Evolutionary conservation across 2,113 vertebrate species (phyloP), one percentile per base, ranked within the genome.

Genomic region (Circaetus gallicus): DNA sequence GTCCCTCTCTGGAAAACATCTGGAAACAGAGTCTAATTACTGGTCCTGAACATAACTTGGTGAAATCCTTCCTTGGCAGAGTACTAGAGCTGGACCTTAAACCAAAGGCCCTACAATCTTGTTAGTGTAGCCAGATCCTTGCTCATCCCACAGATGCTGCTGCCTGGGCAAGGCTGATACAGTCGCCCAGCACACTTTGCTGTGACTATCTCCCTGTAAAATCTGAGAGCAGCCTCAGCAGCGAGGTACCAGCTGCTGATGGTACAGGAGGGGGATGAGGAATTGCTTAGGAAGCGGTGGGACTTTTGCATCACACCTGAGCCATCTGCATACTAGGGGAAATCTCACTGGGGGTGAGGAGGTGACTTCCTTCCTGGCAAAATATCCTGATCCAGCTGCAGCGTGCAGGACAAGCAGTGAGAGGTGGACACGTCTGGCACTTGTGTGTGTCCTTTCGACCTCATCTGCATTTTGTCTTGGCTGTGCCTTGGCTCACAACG

Each of bases 301-400:
- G 67, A 45, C 45, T 81, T 83, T 29, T 2, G 2, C 17, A 78
- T 31, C 34, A 24, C 52, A 61, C 26, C 83, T 71, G 53, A 86
- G n/a, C 79, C 72, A 80, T 53, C 84, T 79, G 78, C 26, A 40
- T 4, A 59, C 3, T 1, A 8, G 40, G 21, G 77, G 73, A 95
- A 95, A 79, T 93, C 93, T 81, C 81, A 79, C 16, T 0, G 2
- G 86, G 43, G 34, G 52, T 69, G 52, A 87, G 40, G 66, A 91
- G 47, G 61, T 79, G 87, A 82, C 40, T 82, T 94, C 83, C 91
- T 91, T 91, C 89, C 93, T 79, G 81, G 53, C 43, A 66, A 69
- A 85, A 82, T 82, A 84, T 82, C 87, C 93, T 40, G 47, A 56
- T 91, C 63, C 86, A 89, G 69, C 71, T 94, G 91, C 58, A 78